Evolutionary conservation across 2,888 invertebrate genomes (phyloP).

Genomic region (Desoria tigrina): DNA sequence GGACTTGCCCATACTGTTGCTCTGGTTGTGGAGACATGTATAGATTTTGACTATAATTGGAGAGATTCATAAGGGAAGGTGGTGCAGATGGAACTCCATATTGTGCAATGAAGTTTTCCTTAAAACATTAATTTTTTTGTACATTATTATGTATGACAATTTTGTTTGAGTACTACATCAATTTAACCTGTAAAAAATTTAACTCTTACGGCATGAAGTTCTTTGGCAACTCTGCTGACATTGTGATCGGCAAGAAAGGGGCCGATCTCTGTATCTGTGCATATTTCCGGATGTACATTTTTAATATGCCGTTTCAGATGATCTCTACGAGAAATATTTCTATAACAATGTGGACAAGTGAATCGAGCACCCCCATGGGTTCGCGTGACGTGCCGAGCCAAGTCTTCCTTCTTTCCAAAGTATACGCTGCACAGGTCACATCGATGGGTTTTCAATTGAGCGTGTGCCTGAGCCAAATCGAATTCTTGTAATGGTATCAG

Average conservation of each 20-base stretch:
- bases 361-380: conserved; percentile 44
- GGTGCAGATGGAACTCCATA: not conserved
- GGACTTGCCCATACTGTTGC: not conserved
- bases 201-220: conserved; percentile 6
- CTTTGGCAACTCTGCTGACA: conserved; percentile 2
- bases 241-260: conserved; percentile 27
- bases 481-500: not conserved
- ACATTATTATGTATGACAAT: not conserved
- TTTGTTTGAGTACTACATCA: not conserved
- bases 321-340: conserved; percentile 42
- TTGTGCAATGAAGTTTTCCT: conserved; percentile 9
- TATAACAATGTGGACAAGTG: conserved; percentile 41
- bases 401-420: conserved; percentile 19
- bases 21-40: too few species aligned
- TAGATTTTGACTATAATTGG: not conserved
- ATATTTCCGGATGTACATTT: conserved; percentile 38
- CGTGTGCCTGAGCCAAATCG: not conserved
- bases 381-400: conserved; percentile 13
- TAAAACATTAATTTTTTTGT: conserved; percentile 3
- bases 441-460: not conserved
- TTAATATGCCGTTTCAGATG: conserved; percentile 44
- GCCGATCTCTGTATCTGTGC: conserved; percentile 36
- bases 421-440: conserved; percentile 1
- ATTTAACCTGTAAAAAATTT: not conserved
- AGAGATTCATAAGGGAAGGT: not conserved